Base-by-base conservation (phyloP, 2,797 vertebrate genomes). In the Jordanella pulchra region DNA sequence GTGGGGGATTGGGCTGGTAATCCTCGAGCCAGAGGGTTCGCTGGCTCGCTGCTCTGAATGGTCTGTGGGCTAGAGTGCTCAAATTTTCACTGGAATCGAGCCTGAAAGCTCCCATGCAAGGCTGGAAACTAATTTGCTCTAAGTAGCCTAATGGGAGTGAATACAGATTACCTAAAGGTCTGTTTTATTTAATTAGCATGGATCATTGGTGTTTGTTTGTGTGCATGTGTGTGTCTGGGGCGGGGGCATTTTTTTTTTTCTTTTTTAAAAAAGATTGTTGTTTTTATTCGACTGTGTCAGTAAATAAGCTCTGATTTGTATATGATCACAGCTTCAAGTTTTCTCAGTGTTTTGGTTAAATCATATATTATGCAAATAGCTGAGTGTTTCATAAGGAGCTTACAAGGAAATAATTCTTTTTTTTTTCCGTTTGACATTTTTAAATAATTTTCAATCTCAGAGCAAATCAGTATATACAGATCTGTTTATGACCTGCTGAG, bases 1-100 rank as follows among this genome's bases (percentile, higher is more conserved):
- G 71, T 21, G 44, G 82, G 84, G 84, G 86, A 88, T 89, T 64
- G 72, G 55, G 76, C 48, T 72, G 82, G 69, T 89, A 91, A 91
- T 91, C 87, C 86, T 65, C 6, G 4, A 80, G 84, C 87, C 84
- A 73, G 69, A 82, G 70, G 86, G 69, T 60, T 84, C 72, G 70
- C 72, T 85, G 84, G 87, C 77, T 79, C 63, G 68, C 66, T 63
- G 74, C 65, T 79, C 73, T 61, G 76, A 75, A 65, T 74, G 66
- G 79, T 84, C 80, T 80, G 25, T 27, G 68, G 71, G 71, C 84
- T 84, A 76, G 84, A 85, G 69, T 79, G 80, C 76, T 86, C 74
- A 78, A 30, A 86, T 88, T 84, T 87, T 65, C 28, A 3, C 50
- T 85, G 84, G 80, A 88, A 68, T 69, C 2, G 28, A 85, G 86